These are phyloP conservation scores for Penaeus chinensis DNA, from an alignment of 1,140 invertebrate species.

Conservation along the genomic window DNA sequence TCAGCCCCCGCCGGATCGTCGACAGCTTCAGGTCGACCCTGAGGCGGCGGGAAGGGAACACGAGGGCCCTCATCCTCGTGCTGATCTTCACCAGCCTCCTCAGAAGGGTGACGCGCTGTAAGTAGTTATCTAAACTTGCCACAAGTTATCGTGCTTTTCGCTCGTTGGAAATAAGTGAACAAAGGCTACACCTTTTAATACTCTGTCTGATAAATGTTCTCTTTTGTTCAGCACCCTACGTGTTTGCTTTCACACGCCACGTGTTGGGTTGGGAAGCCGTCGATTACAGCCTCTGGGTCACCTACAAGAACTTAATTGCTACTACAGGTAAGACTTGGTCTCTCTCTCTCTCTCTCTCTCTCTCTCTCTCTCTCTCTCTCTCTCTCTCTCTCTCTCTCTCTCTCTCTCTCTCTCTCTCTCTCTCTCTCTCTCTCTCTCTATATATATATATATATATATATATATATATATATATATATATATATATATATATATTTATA, in stretches of 20 bases:
- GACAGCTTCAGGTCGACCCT: constrained; percentile 51
- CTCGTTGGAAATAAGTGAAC: not conserved
- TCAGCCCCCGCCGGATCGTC: constrained; percentile 42
- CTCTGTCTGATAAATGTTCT: not conserved
- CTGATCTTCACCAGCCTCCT: constrained; percentile 58
- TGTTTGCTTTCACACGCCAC: constrained; percentile 53
- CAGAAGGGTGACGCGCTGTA: constrained; percentile 45
- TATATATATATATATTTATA: not conserved
- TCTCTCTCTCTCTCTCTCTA: too few relatives aligned
- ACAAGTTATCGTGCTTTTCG: not conserved
- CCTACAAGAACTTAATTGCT: constrained; percentile 53
- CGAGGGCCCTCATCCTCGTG: constrained; percentile 32
- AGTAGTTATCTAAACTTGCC: not conserved
- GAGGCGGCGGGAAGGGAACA: constrained; percentile 36
- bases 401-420: too few relatives aligned
- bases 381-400: too few relatives aligned
- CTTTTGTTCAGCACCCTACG: constrained; percentile 40
- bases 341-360: not conserved
- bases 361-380: too few relatives aligned
- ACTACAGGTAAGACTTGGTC: constrained; percentile 34
- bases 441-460: too few relatives aligned
- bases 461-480: too few relatives aligned
- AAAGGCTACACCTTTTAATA: not conserved
- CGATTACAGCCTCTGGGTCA: constrained; percentile 56
- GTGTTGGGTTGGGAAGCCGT: constrained; percentile 44